Percentiles rank a stretch among this genome's conserved stretches.
phyloP scores from a whole-genome alignment of 2,888 invertebrate species.

The Dynastes hyllus region DNA sequence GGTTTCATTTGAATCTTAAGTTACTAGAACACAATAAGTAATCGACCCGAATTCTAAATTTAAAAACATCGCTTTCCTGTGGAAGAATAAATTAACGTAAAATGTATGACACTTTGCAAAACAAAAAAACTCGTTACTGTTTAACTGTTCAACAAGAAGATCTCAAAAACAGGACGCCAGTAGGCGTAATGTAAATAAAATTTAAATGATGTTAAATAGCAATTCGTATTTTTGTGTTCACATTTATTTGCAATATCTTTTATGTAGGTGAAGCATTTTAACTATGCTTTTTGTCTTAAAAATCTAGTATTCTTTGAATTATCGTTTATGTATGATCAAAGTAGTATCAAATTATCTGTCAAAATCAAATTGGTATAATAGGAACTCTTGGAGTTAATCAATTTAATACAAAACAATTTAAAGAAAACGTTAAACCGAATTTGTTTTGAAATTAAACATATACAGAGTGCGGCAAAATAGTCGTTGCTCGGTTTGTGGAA shows the following conservation, averaged over 20 bases:
- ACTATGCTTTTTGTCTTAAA: no score
- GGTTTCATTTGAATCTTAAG: no score
- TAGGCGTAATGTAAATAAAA: slow-evolving; percentile 16
- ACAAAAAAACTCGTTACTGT: neutral
- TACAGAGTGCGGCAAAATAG: no score
- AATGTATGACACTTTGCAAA: slow-evolving; percentile 3
- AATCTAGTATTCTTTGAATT: no score
- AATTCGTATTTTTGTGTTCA: neutral
- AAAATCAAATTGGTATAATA: no score
- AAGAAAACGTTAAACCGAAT: no score
- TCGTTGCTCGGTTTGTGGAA: no score
- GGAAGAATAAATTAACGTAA: slow-evolving; percentile 1
- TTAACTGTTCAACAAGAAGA: neutral
- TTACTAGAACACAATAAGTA: neutral
- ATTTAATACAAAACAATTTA: no score
- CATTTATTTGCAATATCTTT: neutral
- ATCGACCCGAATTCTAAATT: neutral
- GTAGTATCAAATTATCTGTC: no score
- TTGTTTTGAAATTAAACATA: no score
- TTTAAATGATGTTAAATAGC: neutral
- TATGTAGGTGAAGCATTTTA: neutral
- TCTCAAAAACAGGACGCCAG: slow-evolving; percentile 9
- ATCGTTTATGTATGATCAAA: no score
- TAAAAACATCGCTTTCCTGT: neutral
- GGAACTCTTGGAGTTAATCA: no score